phyloP scores from a whole-genome alignment of 92 coral and sea anemone species.

The Porites divaricata region DNA sequence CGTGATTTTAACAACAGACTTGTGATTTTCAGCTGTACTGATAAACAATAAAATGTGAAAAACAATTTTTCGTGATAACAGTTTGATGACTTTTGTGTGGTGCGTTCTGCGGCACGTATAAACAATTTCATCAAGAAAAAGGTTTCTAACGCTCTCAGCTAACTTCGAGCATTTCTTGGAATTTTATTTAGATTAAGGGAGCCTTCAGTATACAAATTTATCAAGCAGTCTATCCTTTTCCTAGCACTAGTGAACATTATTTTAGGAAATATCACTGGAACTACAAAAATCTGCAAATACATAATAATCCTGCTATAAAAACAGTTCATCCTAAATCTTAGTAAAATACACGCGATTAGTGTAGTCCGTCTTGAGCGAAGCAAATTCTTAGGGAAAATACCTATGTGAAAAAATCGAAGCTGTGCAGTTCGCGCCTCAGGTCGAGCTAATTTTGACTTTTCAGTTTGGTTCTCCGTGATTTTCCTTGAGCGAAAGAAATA shows the following conservation, averaged over 20 bases:
- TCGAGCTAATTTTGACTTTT: neutral
- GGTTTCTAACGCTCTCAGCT: neutral
- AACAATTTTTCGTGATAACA: neutral
- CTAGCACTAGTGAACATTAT: neutral
- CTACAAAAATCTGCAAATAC: constrained; percentile 25
- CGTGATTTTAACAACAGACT: constrained; percentile 19
- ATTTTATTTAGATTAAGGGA: neutral
- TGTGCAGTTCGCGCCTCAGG: neutral
- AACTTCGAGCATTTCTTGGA: neutral
- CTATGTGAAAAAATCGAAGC: neutral
- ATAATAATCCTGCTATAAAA: constrained; percentile 8
- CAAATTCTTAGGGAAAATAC: constrained; percentile 3
- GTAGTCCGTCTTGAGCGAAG: neutral
- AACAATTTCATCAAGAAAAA: neutral
- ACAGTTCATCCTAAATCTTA: neutral
- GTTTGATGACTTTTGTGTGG: neutral
- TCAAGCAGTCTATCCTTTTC: neutral
- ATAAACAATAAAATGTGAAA: constrained; percentile 33
- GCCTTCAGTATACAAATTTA: neutral
- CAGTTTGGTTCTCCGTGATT: neutral
- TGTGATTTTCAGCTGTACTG: neutral
- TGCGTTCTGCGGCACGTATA: neutral
- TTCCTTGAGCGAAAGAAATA: neutral
- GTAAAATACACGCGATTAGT: neutral
- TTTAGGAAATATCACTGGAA: constrained; percentile 28